These are phyloP conservation scores for Nematopogon swammerdamellus DNA, from an alignment of 2,888 invertebrate species.

Conservation along the genomic window DNA sequence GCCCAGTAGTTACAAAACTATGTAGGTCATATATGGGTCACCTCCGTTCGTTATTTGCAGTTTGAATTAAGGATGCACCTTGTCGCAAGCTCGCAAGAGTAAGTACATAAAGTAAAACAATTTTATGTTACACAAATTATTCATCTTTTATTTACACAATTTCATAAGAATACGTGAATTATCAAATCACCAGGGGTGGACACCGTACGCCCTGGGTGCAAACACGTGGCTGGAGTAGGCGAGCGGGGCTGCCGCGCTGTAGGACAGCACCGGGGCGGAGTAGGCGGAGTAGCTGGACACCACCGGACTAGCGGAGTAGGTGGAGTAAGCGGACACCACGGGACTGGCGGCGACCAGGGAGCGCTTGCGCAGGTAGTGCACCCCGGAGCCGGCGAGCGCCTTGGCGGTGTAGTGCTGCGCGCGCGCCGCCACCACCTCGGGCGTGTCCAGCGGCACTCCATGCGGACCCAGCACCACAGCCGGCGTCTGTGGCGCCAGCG, in stretches of 20 bases:
- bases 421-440: constrained; percentile 47
- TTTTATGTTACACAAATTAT: too few relatives aligned
- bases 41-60: too few relatives aligned
- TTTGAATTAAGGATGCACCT: too few relatives aligned
- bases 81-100: too few relatives aligned
- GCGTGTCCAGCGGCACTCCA: constrained; percentile 49
- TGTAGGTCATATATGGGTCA: too few relatives aligned
- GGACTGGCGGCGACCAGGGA: constrained; percentile 11
- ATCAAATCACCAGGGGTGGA: too few relatives aligned
- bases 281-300: constrained; percentile 12
- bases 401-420: constrained; percentile 44
- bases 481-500: constrained; percentile 38
- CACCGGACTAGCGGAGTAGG: constrained; percentile 14
- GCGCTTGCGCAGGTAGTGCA: constrained; percentile 38
- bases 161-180: too few relatives aligned
- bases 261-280: too few relatives aligned
- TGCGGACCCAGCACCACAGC: constrained; percentile 41
- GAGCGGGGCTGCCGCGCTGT: constrained; percentile 11
- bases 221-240: constrained; percentile 18
- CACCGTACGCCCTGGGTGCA: too few relatives aligned
- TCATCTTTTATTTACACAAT: too few relatives aligned
- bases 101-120: too few relatives aligned
- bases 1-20: too few relatives aligned
- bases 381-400: constrained; percentile 25
- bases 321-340: constrained; percentile 13